Evolutionary conservation across 2,888 invertebrate genomes (phyloP).

Genomic region (Papilio elwesi): DNA sequence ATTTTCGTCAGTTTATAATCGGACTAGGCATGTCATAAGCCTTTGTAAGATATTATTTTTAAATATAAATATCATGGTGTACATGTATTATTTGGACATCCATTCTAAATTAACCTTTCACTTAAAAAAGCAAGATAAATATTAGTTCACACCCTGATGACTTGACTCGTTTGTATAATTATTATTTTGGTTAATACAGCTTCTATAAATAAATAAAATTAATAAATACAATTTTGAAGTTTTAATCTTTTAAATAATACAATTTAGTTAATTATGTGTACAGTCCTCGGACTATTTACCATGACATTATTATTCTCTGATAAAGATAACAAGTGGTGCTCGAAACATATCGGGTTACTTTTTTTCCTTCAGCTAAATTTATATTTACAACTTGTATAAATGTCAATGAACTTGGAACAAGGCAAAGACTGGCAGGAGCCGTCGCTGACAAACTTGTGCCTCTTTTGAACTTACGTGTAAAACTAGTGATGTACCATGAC

Average conservation of each 20-base stretch:
- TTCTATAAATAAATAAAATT: too few relatives aligned
- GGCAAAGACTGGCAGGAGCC: background rate
- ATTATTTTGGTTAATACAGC: too few relatives aligned
- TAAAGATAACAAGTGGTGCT: background rate
- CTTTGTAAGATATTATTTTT: too few relatives aligned
- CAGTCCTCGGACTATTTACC: background rate
- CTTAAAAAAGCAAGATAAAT: too few relatives aligned
- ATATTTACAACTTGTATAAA: background rate
- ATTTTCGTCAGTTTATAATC: too few relatives aligned
- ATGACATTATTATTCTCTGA: background rate
- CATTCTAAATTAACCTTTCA: too few relatives aligned
- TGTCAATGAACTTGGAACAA: slow-evolving; percentile 13
- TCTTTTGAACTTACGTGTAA: background rate
- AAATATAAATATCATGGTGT: too few relatives aligned
- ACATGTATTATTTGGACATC: too few relatives aligned
- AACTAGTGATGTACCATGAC: slow-evolving; percentile 3
- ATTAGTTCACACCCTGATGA: too few relatives aligned
- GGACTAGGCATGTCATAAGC: too few relatives aligned
- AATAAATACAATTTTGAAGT: too few relatives aligned
- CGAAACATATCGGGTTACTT: background rate
- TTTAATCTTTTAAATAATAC: background rate
- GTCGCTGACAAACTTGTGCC: slow-evolving; percentile 7
- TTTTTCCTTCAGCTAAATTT: background rate
- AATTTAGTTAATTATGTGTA: background rate
- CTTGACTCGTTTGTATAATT: too few relatives aligned